Base-by-base conservation (phyloP, 1,140 invertebrate species). In the Ruditapes philippinarum region DNA sequence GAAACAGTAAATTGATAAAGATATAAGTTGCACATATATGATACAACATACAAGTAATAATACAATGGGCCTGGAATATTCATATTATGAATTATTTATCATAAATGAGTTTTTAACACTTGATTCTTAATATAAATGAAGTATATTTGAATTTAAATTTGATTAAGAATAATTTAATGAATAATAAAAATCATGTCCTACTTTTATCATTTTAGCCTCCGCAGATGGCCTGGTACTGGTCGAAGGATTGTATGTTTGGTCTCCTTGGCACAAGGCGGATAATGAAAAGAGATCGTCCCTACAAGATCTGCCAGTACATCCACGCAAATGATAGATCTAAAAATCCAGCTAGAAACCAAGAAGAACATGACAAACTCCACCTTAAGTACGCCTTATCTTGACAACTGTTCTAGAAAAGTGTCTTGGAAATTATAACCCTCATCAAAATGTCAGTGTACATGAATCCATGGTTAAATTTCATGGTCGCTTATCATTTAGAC, bases 401-500 rank as follows among this genome's bases (percentile, higher is more conserved):
- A 28, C 7, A 14, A 22, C 5, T 11, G 40, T 49, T 7, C 33
- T 45, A n/a, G 19, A 45, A 40, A 1, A 7, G 1, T 84, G 62
- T 40, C 3, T 70, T 11, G 12, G 5, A 7, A 51, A 84, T 11
- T 86, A 76, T 28, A 76, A 74, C 40, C 70, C 83, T 4, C 73
- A 86, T 28, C 25, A 78, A 22, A 42, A 90, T 78, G 14, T 19
- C 12, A 88, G 70, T 65, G 80, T 90, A 0, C 84, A 90, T 74
- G 84, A 90, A 31, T 40, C 74, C 0, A 90, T 90, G 89, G 86
- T 82, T 9, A 65, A 45, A 0, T 90, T 89, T 42, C 65, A 49
- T 22, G 89, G 89, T 22, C 65, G 68, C 5, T n/a, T 90, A 4
- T 28, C 33, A 19, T 90, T 90, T 49, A 40, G 49, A 0, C 89